Evolutionary conservation across 2,888 invertebrate species (phyloP).

Genomic region (Teleogryllus oceanicus): DNA sequence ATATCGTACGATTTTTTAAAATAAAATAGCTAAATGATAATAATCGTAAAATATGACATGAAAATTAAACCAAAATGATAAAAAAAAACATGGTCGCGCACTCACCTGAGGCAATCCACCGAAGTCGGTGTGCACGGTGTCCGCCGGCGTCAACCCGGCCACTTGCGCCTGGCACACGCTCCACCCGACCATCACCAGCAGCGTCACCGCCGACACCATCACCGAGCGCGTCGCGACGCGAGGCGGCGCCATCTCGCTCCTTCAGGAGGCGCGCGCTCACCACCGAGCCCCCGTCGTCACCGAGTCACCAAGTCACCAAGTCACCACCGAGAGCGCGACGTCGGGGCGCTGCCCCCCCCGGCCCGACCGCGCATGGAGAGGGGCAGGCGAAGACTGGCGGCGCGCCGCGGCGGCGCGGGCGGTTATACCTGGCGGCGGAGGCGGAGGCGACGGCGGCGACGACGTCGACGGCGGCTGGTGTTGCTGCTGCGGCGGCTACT

Average conservation of each 20-base stretch:
- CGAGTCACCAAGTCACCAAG: not conserved
- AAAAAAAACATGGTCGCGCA: not conserved
- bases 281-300: not conserved
- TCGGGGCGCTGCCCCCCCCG: too few species aligned
- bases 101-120: not conserved
- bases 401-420: not conserved
- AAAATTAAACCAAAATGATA: too few species aligned
- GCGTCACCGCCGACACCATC: not conserved
- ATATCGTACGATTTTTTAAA: too few species aligned
- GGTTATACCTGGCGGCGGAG: not conserved
- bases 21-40: too few species aligned
- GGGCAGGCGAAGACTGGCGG: not conserved
- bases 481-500: not conserved
- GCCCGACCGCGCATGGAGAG: conserved; percentile 5
- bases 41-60: too few species aligned
- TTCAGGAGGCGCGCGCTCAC: too few species aligned
- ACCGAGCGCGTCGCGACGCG: not conserved
- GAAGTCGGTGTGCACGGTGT: not conserved
- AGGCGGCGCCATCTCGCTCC: not conserved
- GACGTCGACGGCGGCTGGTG: not conserved
- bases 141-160: not conserved
- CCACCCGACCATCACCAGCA: not conserved
- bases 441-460: not conserved
- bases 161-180: not conserved
- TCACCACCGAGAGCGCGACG: not conserved